Base-by-base conservation (phyloP, 2,113 vertebrate species). In the Condylura cristata region DNA sequence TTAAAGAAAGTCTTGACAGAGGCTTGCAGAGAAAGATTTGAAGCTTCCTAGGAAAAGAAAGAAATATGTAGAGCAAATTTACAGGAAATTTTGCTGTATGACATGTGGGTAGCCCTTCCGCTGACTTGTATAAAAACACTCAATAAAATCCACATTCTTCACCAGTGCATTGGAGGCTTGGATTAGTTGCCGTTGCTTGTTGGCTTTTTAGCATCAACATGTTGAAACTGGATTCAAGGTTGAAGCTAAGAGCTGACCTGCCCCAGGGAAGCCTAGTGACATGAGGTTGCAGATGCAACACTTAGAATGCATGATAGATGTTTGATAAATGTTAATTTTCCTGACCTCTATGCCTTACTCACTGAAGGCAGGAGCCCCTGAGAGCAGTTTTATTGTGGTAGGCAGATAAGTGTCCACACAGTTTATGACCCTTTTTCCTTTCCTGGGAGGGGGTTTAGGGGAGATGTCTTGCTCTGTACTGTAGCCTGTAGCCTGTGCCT, bases 41-140 rank as follows among this genome's bases (percentile, higher is more conserved):
- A 90, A 68, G 68, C 32, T 79, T 3, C 34, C 28, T 34, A 16
- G 71, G 63, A 28, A 72, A 76, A 75, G 32, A 92, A 90, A 91
- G 34, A 86, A 68, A 41, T 6, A 18, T 12, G 24, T 12, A 41
- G 34, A 72, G 44, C 68, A 46, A 86, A 32, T 90, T 87, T 81
- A 58, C 76, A 86, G 81, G 72, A 80, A 71, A 68, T 94, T 28
- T 72, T 78, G 22, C 37, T 63, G 18, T 85, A 18, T 60, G 41
- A 28, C n/a, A 17, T n/a, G 6, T 60, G 60, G 28, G 24, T 46
- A 56, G 1, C 0, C 37, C 86, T 90, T 70, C 80, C 70, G 34
- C 83, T 82, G 58, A 83, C 32, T 79, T 66, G 16, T 79, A 71
- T 28, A 91, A 85, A 96, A 93, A 61, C 48, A 46, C 48, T 88